Conservation (phyloP, 64 coral and sea anemone species). For the Orbicella faveolata region DNA sequence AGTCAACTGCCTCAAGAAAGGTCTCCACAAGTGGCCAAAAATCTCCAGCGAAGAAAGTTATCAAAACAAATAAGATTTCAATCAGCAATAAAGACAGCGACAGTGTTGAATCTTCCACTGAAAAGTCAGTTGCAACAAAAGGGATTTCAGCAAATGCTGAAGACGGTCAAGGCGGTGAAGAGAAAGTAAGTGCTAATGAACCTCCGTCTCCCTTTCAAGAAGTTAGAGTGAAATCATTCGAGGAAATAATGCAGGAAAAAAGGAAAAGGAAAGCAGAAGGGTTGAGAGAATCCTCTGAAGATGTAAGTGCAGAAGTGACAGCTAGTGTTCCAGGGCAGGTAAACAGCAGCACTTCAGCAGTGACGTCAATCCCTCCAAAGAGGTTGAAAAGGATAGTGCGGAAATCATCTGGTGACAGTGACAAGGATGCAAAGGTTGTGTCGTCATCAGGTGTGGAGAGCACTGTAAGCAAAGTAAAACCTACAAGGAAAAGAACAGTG, state of each 20-base stretch:
- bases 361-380: neutral
- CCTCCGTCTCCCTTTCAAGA: constrained; percentile 19
- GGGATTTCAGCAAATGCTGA: neutral
- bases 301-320: constrained; percentile 16
- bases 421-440: constrained; percentile 6
- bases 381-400: neutral
- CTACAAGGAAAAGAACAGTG: constrained; percentile 4
- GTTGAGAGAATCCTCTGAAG: neutral
- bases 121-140: neutral
- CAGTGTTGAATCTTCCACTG: neutral
- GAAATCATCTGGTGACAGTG: neutral
- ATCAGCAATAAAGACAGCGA: neutral
- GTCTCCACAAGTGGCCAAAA: neutral
- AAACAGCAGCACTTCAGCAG: neutral
- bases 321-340: neutral
- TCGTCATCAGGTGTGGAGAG: neutral
- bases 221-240: constrained; percentile 79
- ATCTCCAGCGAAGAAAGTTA: neutral
- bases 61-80: neutral
- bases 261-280: constrained; percentile 36
- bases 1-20: neutral
- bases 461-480: neutral
- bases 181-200: constrained; percentile 23
- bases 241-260: constrained; percentile 89
- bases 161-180: neutral